Evolutionary conservation across 2,888 invertebrate genomes (phyloP), one percentile per base, ranked within the genome.

Genomic region (Exephanes ischioxanthus): DNA sequence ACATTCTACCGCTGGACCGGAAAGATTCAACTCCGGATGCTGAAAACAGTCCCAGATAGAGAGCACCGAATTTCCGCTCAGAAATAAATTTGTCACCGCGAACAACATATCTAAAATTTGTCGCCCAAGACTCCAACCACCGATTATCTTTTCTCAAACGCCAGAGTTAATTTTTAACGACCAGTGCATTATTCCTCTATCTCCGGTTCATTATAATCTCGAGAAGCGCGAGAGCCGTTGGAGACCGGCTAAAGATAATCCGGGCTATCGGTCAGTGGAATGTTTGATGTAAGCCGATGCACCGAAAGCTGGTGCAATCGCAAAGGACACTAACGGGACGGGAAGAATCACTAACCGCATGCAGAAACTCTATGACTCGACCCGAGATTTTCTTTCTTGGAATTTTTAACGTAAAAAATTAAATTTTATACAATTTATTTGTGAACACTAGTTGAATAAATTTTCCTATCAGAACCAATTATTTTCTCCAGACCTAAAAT

Each of bases 231-330:
- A 9, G 66, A 45, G 66, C 9, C 30, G 53, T 58, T 48, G 37
- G 58, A 45, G 33, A 41, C 51, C 5, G 63, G 30, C 51, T 37
- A 61, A 61, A 75, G 75, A 75, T 76, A 76, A 81, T 75, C 75
- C 67, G 73, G 1, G 22, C 41, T 30, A 68, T 76, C 72, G 61
- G 81, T 75, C 63, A 67, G 22, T 48, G 37, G 55, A 80, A 76
- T 84, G 41, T 41, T 11, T 41, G 1, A 41, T 41, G 41, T 41
- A 41, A 41, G 41, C 41, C 11, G 41, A 41, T 41, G 41, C 41
- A 41, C 41, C 11, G 7, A 41, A 41, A 41, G 9, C 41, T 11
- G 7, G 41, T 11, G 41, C 41, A 80, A 80, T 73, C 41, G n/a
- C 55, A 71, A 71, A 77, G 77, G 76, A 76, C 77, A 77, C 41